Base-by-base conservation (phyloP, 1,140 invertebrate genomes). In the Drosophila miranda region DNA sequence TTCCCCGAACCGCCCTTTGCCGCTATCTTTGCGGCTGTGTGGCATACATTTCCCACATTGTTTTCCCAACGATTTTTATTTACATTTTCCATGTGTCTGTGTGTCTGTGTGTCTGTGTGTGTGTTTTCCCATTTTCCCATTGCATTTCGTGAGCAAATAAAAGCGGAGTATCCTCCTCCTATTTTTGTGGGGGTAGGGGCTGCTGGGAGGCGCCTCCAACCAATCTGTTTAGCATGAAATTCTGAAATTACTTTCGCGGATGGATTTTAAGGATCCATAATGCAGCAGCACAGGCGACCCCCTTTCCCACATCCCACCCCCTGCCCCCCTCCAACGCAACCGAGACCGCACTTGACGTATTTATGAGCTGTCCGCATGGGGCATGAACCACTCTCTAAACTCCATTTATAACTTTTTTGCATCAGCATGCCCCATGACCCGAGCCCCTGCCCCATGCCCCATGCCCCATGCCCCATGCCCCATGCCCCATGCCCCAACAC, bases 341-440 rank as follows among this genome's bases (percentile, higher is more conserved):
- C 5, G 30, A 44, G 38, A 62, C 57, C 66, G 43, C 59, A 74
- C 43, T 64, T 74, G 82, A 74, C 74, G 76, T 78, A 87, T 86
- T 86, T 87, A 87, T 87, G 81, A 87, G 77, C 61, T 81, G 71
- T 45, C 74, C 74, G 81, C 81, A 77, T 26, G n/a, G 13, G 16
- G 53, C 61, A 48, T 21, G 23, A 38, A 23, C 13, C 34, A 42
- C 61, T 49, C 70, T 56, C 77, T 86, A 86, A 84, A 81, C 81
- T 86, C 63, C 77, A 83, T 83, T 83, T 74, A 83, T 80, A 83
- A 86, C 80, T 82, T 60, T 60, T 64, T 62, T 13, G 34, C 34
- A 38, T 11, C 34, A 38, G 11, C 34, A 38, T 13, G 34, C 34
- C 8, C 8, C 30, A 30, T 30, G 30, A 2, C 23, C 23, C 34